Percentiles rank a stretch among this genome's conserved stretches.
phyloP scores from a whole-genome alignment of 2,113 vertebrate genomes.

The Hylia prasina region DNA sequence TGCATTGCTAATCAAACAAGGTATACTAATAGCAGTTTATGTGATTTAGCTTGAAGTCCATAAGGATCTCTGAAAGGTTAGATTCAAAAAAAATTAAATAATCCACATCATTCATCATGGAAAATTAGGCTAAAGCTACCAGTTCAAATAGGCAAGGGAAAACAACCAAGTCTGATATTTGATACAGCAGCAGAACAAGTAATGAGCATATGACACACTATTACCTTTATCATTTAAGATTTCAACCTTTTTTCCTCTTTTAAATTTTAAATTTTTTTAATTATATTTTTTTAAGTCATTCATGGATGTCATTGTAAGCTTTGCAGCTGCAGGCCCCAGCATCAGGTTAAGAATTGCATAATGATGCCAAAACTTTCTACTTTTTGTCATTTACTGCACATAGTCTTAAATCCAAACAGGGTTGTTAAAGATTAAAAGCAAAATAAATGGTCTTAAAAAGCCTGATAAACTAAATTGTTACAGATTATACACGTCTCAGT shows the following conservation, averaged over 20 bases:
- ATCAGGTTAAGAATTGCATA: neutral
- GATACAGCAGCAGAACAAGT: neutral
- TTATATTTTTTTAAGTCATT: neutral
- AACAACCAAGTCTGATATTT: neutral
- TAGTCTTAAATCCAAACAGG: neutral
- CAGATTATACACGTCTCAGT: constrained; percentile 44
- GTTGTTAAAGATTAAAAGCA: constrained; percentile 33
- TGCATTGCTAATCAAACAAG: neutral
- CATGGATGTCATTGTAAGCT: neutral
- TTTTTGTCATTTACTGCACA: neutral
- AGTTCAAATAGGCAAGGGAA: neutral
- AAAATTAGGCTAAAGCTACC: neutral
- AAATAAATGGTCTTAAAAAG: constrained; percentile 51
- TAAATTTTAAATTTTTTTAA: neutral
- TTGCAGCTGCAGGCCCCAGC: neutral
- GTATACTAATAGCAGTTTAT: neutral
- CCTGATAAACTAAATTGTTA: constrained; percentile 59
- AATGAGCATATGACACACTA: neutral
- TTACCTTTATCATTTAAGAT: neutral
- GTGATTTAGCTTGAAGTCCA: neutral
- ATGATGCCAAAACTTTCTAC: neutral
- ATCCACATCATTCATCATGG: neutral
- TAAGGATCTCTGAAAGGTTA: neutral
- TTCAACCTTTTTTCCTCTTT: neutral
- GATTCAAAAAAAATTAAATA: neutral